Conservation (phyloP, 2,888 invertebrate species). For the Scaptomyza cyrtandrae region DNA sequence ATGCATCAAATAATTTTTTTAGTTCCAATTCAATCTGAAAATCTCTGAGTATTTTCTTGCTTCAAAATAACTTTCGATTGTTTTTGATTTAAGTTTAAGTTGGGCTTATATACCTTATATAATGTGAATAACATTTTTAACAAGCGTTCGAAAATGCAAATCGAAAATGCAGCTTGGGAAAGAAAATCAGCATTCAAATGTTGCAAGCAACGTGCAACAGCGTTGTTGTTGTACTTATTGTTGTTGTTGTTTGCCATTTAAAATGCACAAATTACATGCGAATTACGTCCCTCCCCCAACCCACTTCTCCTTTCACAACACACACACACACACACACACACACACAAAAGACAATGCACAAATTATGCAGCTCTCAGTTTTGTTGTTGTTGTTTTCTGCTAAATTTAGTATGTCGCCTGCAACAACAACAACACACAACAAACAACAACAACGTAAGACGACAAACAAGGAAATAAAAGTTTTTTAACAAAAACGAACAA, state of each 20-base stretch:
- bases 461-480: slow-evolving; percentile 55
- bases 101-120: slow-evolving; percentile 24
- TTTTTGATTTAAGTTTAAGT: neutral
- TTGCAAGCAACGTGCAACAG: slow-evolving; percentile 2
- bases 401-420: slow-evolving; percentile 45
- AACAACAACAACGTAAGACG: slow-evolving; percentile 18
- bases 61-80: too few relatives aligned
- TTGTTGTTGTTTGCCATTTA: slow-evolving; percentile 38
- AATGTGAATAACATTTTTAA: slow-evolving; percentile 22
- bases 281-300: slow-evolving; percentile 3
- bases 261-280: slow-evolving; percentile 58
- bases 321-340: slow-evolving; percentile 14
- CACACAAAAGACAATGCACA: slow-evolving; percentile 50
- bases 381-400: slow-evolving; percentile 27
- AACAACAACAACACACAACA: slow-evolving; percentile 4
- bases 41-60: too few relatives aligned
- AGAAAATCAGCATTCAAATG: slow-evolving; percentile 24
- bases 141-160: slow-evolving; percentile 24
- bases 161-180: slow-evolving; percentile 3
- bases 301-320: neutral
- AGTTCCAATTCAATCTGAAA: too few relatives aligned
- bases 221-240: slow-evolving; percentile 26
- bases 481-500: slow-evolving; percentile 32
- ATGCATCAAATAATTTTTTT: neutral
- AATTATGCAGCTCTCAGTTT: slow-evolving; percentile 51